phyloP scores from a whole-genome alignment of 2,797 vertebrate species.

The Eulemur albifrons region DNA sequence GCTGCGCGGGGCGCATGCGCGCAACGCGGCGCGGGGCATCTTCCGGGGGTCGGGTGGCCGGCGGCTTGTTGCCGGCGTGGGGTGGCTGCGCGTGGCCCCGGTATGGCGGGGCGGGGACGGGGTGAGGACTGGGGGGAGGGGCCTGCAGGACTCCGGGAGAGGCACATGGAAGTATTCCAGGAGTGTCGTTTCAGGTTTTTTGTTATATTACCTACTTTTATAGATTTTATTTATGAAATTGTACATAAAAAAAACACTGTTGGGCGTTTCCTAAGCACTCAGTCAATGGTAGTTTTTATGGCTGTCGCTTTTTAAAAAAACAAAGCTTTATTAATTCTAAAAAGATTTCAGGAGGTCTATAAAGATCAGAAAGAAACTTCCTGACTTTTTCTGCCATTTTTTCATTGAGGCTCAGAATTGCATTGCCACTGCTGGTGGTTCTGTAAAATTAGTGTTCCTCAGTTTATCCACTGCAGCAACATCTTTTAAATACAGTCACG shows the following conservation, averaged over 20 bases:
- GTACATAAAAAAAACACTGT: neutral
- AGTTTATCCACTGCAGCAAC: neutral
- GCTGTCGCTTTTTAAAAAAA: neutral
- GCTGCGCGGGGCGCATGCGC: conserved; percentile 39
- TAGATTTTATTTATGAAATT: neutral
- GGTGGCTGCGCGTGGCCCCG: neutral
- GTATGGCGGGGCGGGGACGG: neutral
- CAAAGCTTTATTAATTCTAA: neutral
- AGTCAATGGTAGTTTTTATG: neutral
- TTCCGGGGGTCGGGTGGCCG: conserved; percentile 33
- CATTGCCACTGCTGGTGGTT: too few relatives aligned
- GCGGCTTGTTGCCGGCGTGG: neutral
- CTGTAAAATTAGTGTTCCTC: neutral
- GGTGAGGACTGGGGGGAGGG: too few relatives aligned
- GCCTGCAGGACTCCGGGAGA: neutral
- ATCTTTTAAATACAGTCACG: neutral
- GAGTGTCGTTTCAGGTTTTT: neutral
- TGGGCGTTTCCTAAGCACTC: neutral
- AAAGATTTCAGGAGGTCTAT: neutral
- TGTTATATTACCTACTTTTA: neutral
- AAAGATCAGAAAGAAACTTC: neutral
- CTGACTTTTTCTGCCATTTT: neutral
- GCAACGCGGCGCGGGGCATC: neutral
- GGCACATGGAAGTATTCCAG: neutral
- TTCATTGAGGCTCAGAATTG: neutral